phyloP scores from a whole-genome alignment of 2,888 invertebrate species.

The Nomada ruficornis region DNA sequence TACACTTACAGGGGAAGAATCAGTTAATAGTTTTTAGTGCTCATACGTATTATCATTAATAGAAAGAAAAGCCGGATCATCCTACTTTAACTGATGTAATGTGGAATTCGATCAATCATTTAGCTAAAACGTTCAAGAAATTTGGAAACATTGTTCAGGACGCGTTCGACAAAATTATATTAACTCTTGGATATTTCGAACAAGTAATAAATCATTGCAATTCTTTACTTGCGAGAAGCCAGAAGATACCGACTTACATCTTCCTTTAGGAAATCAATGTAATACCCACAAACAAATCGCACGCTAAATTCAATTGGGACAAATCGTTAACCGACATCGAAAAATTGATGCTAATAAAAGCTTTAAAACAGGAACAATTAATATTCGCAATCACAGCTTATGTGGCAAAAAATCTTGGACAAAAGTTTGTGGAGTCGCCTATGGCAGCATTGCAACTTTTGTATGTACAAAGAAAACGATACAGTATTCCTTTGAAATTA shows the following conservation, averaged over 20 bases:
- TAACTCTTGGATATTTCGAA: constrained; percentile 87
- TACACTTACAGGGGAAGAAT: not conserved
- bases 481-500: not conserved
- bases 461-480: constrained; percentile 83
- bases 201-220: constrained; percentile 84
- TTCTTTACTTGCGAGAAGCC: not conserved
- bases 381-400: constrained; percentile 93
- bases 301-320: constrained; percentile 87
- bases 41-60: constrained; percentile 59
- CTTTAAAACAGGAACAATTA: constrained; percentile 92
- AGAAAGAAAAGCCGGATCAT: constrained; percentile 87
- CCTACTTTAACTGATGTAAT: constrained; percentile 87
- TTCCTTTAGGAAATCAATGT: constrained; percentile 86
- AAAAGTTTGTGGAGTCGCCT: constrained; percentile 93
- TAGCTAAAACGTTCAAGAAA: constrained; percentile 86
- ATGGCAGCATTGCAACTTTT: constrained; percentile 88
- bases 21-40: not conserved
- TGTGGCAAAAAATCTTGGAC: constrained; percentile 91
- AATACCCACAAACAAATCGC: constrained; percentile 80
- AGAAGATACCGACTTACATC: not conserved
- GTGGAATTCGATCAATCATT: constrained; percentile 89
- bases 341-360: constrained; percentile 92
- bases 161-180: constrained; percentile 85
- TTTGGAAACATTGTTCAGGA: constrained; percentile 87
- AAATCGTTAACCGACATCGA: constrained; percentile 88